Conservation (phyloP, 2,888 invertebrate species). For the Chloroclystis v-ata region DNA sequence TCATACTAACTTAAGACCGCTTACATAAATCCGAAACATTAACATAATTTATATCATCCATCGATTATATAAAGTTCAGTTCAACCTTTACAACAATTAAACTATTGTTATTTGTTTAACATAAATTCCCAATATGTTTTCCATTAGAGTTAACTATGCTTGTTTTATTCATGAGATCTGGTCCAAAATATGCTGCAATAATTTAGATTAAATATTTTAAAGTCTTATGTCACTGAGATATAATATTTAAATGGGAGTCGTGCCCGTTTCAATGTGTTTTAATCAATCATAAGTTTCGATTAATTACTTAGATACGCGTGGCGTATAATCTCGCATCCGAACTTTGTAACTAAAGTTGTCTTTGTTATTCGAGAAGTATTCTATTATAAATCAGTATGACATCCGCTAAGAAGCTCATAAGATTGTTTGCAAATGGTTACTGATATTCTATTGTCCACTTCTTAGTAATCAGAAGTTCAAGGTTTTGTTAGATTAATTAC, state of each 20-base stretch:
- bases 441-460: conserved; percentile 69
- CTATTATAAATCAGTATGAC: neutral
- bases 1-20: conserved; percentile 16
- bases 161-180: conserved; percentile 67
- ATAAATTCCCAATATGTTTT: conserved; percentile 62
- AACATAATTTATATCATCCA: conserved; percentile 24
- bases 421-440: conserved; percentile 59
- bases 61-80: conserved; percentile 32
- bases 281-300: conserved; percentile 77
- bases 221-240: conserved; percentile 74
- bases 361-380: too few relatives aligned
- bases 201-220: conserved; percentile 72
- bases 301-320: conserved; percentile 73
- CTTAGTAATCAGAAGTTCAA: conserved; percentile 71
- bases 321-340: too few relatives aligned
- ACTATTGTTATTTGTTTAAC: conserved; percentile 57
- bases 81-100: conserved; percentile 53
- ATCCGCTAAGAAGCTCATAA: conserved; percentile 20
- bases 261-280: conserved; percentile 70
- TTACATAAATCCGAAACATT: conserved; percentile 24
- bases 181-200: conserved; percentile 68
- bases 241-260: conserved; percentile 75
- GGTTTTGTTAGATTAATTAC: conserved; percentile 51
- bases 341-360: too few relatives aligned
- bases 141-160: conserved; percentile 52